phyloP scores from a whole-genome alignment of 2,888 invertebrate genomes.

The Elaeidobius kamerunicus region DNA sequence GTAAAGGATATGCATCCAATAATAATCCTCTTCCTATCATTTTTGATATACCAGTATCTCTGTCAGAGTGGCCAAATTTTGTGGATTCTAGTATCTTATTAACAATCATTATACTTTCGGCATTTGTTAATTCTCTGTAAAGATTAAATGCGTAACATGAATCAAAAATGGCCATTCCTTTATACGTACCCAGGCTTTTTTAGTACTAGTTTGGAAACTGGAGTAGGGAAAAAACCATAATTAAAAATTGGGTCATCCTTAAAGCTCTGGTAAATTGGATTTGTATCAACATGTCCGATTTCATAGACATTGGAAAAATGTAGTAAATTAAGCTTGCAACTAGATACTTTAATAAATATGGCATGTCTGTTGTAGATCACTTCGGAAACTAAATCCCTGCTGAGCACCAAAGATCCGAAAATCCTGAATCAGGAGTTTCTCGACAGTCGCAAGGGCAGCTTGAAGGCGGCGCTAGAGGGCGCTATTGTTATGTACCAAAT shows the following conservation, averaged over 20 bases:
- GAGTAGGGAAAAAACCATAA: no score
- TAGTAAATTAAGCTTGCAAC: no score
- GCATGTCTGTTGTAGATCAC: conserved; percentile 42
- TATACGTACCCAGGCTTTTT: no score
- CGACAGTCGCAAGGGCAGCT: conserved; percentile 57
- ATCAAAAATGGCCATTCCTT: no score
- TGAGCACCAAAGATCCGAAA: conserved; percentile 57
- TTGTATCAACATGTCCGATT: no score
- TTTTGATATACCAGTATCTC: conserved; percentile 41
- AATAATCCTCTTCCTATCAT: conserved; percentile 38
- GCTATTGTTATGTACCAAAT: conserved; percentile 77
- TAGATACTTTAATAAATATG: no score
- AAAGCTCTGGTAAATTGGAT: no score
- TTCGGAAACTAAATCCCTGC: conserved; percentile 54
- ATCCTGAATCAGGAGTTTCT: conserved; percentile 71
- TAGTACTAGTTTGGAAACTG: no score
- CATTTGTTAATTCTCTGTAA: conserved; percentile 28
- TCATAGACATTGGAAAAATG: no score
- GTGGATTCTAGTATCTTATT: conserved; percentile 40
- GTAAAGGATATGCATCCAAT: conserved; percentile 44
- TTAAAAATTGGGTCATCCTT: no score
- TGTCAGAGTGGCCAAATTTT: conserved; percentile 36
- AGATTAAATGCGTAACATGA: no score
- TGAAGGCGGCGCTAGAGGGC: conserved; percentile 78
- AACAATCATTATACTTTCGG: conserved; percentile 42